Conservation (phyloP, 2,888 invertebrate species). For the Cephalotes varians region DNA sequence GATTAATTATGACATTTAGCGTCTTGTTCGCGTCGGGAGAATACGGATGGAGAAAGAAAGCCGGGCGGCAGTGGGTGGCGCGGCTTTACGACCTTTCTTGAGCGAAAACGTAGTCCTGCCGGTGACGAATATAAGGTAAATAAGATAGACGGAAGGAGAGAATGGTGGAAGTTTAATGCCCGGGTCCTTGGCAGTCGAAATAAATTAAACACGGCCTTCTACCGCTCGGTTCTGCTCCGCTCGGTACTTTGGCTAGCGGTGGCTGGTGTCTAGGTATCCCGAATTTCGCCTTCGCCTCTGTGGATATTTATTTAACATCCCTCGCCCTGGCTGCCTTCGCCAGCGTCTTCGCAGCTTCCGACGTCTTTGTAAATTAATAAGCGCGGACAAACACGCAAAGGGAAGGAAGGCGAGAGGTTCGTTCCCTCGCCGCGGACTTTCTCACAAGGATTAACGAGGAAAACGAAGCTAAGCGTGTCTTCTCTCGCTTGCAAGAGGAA, state of each 20-base stretch:
- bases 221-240: conserved; percentile 60
- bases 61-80: conserved; percentile 32
- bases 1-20: conserved; percentile 52
- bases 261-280: conserved; percentile 61
- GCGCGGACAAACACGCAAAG: conserved; percentile 76
- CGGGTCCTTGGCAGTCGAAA: conserved; percentile 78
- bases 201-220: conserved; percentile 81
- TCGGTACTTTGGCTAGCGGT: conserved; percentile 31
- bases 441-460: conserved; percentile 65
- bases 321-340: conserved; percentile 53
- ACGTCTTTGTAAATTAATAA: conserved; percentile 80
- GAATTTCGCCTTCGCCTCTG: conserved; percentile 78
- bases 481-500: conserved; percentile 57
- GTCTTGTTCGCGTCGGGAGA: conserved; percentile 27
- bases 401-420: conserved; percentile 42
- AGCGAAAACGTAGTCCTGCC: conserved; percentile 58
- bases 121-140: conserved; percentile 80
- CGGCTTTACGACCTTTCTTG: conserved; percentile 46
- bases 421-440: conserved; percentile 52
- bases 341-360: conserved; percentile 37
- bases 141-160: conserved; percentile 67
- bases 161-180: conserved; percentile 78
- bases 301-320: conserved; percentile 80
- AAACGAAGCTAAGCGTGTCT: conserved; percentile 64
- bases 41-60: conserved; percentile 43